Evolutionary conservation across 2,888 invertebrate genomes (phyloP), one percentile per base, ranked within the genome.

Genomic region (Aspidiotus rigidus): DNA sequence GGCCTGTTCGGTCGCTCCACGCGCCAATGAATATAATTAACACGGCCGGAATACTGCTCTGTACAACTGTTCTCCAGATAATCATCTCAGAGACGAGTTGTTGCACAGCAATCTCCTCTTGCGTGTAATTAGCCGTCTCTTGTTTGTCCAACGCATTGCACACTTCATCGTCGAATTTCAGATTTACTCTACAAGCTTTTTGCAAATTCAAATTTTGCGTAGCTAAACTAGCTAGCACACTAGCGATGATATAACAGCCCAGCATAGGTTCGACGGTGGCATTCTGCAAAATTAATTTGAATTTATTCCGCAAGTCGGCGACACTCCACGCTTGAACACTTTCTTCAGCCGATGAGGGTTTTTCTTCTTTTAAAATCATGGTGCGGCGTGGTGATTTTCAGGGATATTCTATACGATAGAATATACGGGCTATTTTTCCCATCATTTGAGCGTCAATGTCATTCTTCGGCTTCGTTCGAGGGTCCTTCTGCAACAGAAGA

Each of bases 161-260:
- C 5, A 90, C 83, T 73, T 85, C 83, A 69, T 84, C 83, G 0
- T 86, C 82, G 75, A 87, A 90, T 9, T 80, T 82, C 74, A 91
- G 81, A 77, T 92, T 92, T 0, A 91, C 90, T 72, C 90, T 80
- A 76, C 92, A 92, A 0, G 91, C 91, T 78, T 92, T 91, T 77
- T 91, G 91, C 75, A 91, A 80, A 77, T 90, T 90, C 63, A 92
- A 79, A 78, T 91, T 91, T 78, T 91, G 91, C 56, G 90, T 89
- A 17, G 90, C 90, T 73, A 91, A 77, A 60, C 86, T 85, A 2
- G 90, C 86, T 13, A 84, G 76, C 3, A 83, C 83, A 73, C 83
- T 82, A 1, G 83, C 83, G 76, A 83, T 83, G 71, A 88, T 87
- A 76, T 87, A 88, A 75, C 86, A 86, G 1, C 87, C 87, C 70